phyloP scores from a whole-genome alignment of 2,888 invertebrate species.

The Megaustenia siamemsis region DNA sequence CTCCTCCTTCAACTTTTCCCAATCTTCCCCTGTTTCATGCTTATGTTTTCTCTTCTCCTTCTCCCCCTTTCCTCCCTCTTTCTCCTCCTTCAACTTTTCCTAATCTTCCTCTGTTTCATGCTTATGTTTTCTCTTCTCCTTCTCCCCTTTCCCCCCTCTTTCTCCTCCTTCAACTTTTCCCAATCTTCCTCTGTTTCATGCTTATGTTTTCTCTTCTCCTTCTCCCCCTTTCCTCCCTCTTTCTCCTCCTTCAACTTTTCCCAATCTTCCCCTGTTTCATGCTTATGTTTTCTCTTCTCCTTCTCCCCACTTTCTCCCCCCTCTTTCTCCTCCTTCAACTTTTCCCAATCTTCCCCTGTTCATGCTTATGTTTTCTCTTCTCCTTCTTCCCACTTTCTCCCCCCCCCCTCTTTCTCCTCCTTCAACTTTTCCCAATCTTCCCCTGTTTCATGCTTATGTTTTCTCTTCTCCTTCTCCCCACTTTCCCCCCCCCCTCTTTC shows the following conservation, averaged over 20 bases:
- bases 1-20: background rate
- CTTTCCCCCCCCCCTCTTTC: too few relatives aligned
- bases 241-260: background rate
- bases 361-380: too few relatives aligned
- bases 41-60: background rate
- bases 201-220: background rate
- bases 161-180: background rate
- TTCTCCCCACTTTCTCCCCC: too few relatives aligned
- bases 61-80: background rate
- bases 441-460: too few relatives aligned
- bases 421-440: too few relatives aligned
- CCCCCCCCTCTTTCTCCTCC: too few relatives aligned
- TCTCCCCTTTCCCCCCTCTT: background rate
- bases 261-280: background rate
- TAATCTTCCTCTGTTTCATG: background rate
- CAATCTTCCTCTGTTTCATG: background rate
- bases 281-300: too few relatives aligned
- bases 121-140: background rate
- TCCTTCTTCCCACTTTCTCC: too few relatives aligned
- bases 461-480: too few relatives aligned
- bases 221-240: background rate
- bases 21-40: too few relatives aligned
- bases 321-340: background rate
- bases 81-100: background rate
- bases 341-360: background rate